Evolutionary conservation across 2,113 vertebrate genomes (phyloP).

Genomic region (Scortum barcoo): DNA sequence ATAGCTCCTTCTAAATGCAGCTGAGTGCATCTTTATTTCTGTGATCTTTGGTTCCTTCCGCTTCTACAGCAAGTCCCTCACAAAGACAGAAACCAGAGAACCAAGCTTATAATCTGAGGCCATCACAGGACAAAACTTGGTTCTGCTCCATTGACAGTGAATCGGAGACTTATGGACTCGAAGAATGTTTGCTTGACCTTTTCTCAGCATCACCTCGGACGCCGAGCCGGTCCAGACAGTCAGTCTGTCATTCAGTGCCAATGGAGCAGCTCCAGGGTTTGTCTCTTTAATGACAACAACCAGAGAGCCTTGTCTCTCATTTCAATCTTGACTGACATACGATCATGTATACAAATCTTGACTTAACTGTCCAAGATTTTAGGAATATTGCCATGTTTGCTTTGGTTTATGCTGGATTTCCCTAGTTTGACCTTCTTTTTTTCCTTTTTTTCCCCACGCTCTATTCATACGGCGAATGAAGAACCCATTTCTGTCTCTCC

Average conservation of each 20-base stretch:
- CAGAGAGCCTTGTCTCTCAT: slow-evolving; percentile 41
- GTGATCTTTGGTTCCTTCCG: slow-evolving; percentile 33
- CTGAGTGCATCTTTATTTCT: slow-evolving; percentile 19
- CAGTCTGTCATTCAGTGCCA: slow-evolving; percentile 63
- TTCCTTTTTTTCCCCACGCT: background rate
- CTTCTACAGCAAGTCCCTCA: slow-evolving; percentile 18
- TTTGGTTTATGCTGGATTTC: slow-evolving; percentile 41
- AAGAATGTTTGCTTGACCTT: slow-evolving; percentile 75
- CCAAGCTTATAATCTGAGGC: slow-evolving; percentile 46
- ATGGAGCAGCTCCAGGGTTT: slow-evolving; percentile 56
- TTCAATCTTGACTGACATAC: slow-evolving; percentile 58
- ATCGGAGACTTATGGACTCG: slow-evolving; percentile 59
- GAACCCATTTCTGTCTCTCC: slow-evolving; percentile 20
- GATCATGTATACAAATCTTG: slow-evolving; percentile 43
- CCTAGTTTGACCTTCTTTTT: slow-evolving; percentile 18
- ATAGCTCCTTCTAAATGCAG: slow-evolving; percentile 2
- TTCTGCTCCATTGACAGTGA: slow-evolving; percentile 69
- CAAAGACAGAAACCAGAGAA: slow-evolving; percentile 65
- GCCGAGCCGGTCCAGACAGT: slow-evolving; percentile 36
- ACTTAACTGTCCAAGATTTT: slow-evolving; percentile 43
- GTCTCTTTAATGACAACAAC: slow-evolving; percentile 55
- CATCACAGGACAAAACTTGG: slow-evolving; percentile 59
- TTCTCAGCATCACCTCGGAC: slow-evolving; percentile 51
- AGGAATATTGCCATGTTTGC: slow-evolving; percentile 33
- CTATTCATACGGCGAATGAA: background rate